These are phyloP conservation scores for Lycopodina hypogea DNA, from an alignment of 37 sponge, comb jelly and placozoan species.

Conservation along the genomic window DNA sequence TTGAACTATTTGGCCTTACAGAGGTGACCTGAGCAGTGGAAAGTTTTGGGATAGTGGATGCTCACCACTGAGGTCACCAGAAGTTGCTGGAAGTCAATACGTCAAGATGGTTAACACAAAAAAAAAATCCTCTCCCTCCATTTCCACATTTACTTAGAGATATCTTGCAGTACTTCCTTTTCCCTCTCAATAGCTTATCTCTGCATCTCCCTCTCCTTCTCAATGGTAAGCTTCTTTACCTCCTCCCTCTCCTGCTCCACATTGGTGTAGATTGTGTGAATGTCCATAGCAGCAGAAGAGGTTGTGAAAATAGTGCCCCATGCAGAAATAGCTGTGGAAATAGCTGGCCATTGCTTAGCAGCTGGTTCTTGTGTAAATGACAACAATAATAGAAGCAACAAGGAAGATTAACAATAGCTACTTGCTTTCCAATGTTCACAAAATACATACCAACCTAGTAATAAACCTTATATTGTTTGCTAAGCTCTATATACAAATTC, in stretches of 20 bases:
- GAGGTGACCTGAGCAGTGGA: too few species aligned
- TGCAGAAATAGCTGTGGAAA: neutral
- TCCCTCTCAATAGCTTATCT: constrained; percentile 7
- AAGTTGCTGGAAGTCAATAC: too few species aligned
- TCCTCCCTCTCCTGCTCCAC: neutral
- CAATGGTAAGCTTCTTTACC: neutral
- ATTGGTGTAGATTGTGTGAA: neutral
- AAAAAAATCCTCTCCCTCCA: constrained; percentile 1
- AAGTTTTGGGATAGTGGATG: too few species aligned
- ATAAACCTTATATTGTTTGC: neutral
- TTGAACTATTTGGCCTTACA: too few species aligned
- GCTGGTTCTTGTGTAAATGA: neutral
- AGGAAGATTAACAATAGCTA: too few species aligned
- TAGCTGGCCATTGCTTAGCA: constrained; percentile 56
- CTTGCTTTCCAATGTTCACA: too few species aligned
- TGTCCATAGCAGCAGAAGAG: neutral
- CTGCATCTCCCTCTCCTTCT: constrained; percentile 3
- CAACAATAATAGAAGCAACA: neutral
- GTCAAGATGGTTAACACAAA: too few species aligned
- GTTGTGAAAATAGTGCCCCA: constrained; percentile 9
- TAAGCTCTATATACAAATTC: constrained; percentile 24
- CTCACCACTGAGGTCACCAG: too few species aligned
- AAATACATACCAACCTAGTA: too few species aligned
- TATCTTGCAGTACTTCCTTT: constrained; percentile 19
- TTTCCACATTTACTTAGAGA: neutral